These are phyloP conservation scores for Marronus borbonicus DNA, from an alignment of 2,888 invertebrate species.

Conservation along the genomic window DNA sequence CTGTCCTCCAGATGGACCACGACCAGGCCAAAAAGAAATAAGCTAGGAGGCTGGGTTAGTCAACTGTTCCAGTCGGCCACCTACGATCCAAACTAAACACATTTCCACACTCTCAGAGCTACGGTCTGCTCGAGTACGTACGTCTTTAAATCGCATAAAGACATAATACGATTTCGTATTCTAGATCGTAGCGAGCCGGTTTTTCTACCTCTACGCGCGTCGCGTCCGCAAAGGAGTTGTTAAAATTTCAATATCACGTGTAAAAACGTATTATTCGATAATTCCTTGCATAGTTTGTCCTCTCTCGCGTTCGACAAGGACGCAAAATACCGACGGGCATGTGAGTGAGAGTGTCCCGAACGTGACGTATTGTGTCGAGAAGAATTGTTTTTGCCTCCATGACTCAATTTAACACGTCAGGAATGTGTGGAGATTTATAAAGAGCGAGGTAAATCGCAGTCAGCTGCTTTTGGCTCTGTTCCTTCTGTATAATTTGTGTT, in stretches of 20 bases:
- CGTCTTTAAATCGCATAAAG: slow-evolving; percentile 12
- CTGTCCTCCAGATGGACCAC: slow-evolving; percentile 65
- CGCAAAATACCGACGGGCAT: slow-evolving; percentile 19
- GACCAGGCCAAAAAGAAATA: slow-evolving; percentile 62
- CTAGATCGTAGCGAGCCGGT: not conserved
- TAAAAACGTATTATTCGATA: slow-evolving; percentile 27
- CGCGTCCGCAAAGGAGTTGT: slow-evolving; percentile 2
- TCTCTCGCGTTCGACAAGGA: slow-evolving; percentile 9
- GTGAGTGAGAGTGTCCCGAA: slow-evolving; percentile 34
- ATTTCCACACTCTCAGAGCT: slow-evolving; percentile 43
- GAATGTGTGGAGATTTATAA: slow-evolving; percentile 46
- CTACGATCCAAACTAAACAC: slow-evolving; percentile 59
- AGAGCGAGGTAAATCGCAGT: slow-evolving; percentile 37
- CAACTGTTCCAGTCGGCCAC: slow-evolving; percentile 63
- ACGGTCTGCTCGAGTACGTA: slow-evolving; percentile 13
- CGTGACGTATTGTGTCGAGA: slow-evolving; percentile 29
- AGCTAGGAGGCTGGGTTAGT: slow-evolving; percentile 65
- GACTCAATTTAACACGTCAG: slow-evolving; percentile 38
- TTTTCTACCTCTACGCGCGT: not conserved
- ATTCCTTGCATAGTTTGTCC: slow-evolving; percentile 17
- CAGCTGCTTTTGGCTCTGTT: slow-evolving; percentile 1
- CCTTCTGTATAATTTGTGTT: not conserved
- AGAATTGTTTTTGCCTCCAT: slow-evolving; percentile 38
- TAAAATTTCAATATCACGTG: slow-evolving; percentile 30
- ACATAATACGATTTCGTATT: slow-evolving; percentile 3